Evolutionary conservation across 2,113 vertebrate genomes (phyloP), one percentile per base, ranked within the genome.

Genomic region (Mesembrinibis cayennensis): DNA sequence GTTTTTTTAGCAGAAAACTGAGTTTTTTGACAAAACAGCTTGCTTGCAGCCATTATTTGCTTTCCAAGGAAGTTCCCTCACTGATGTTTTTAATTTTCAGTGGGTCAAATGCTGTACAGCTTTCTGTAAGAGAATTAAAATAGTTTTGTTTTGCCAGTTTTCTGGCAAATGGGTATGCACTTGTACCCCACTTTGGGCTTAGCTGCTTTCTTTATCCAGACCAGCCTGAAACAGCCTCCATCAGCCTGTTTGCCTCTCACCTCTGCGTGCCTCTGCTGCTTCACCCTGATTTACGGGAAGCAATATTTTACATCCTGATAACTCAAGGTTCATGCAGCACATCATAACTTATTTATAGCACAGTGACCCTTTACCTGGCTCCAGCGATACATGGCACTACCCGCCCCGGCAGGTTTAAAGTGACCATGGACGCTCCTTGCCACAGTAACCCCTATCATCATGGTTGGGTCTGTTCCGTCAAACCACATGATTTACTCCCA

Each of bases 351-450:
- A 17, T 42, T 49, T 58, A 52, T 6, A 12, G 34, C 17, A 11
- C 26, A 2, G 23, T 44, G 53, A 79, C 56, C 40, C 45, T 63
- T 44, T 6, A 18, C 50, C 58, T 47, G 74, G 9, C 47, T 70
- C 50, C 32, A 44, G 42, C 4, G 10, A 63, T 4, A 71, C 7
- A 1, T 3, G 4, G 34, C 62, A 44, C 20, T 30, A 10, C 38
- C 69, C 4, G 3, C 26, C 73, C 61, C 0, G 1, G 19, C 14
- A 52, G 40, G 16, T 13, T 72, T 26, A 44, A 62, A 27, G 38
- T 0, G 0, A 29, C 13, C 2, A 4, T 3, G 55, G 74, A 30
- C 0, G 6, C 63, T 72, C 45, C 66, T 63, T 5, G 2, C 10
- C 20, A 2, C 50, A 42, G 22, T 5, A 15, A 25, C 25, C 30